A percentile compares a stretch with the other conserved stretches of the same genome.
phyloP scores from a whole-genome alignment of 1,140 invertebrate genomes.

The Danaus plexippus region DNA sequence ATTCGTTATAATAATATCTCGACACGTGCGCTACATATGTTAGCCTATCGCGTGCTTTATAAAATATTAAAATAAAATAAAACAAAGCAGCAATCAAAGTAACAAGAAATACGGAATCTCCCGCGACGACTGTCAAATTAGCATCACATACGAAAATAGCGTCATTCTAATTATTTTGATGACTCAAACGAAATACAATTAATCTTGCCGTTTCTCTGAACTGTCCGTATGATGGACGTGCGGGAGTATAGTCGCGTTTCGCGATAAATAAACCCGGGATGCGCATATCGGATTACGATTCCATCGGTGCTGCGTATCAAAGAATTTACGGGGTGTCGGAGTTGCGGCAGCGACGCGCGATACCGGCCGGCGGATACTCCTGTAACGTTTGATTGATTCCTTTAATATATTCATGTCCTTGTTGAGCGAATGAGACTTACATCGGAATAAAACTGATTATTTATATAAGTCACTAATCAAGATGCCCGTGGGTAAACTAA shows the following conservation, averaged over 20 bases:
- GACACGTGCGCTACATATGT: constrained; percentile 8
- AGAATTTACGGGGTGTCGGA: constrained; percentile 50
- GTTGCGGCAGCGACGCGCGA: constrained; percentile 40
- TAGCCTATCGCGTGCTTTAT: constrained; percentile 3
- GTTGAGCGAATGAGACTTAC: too few species aligned
- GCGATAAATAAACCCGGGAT: constrained; percentile 65
- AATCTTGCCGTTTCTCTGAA: constrained; percentile 70
- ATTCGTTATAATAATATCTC: too few species aligned
- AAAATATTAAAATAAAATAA: constrained; percentile 42
- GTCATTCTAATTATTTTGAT: constrained; percentile 72
- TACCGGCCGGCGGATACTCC: constrained; percentile 27
- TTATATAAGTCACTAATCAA: too few species aligned
- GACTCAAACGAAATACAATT: constrained; percentile 71
- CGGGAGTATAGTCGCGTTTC: constrained; percentile 67
- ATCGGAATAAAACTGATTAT: too few species aligned
- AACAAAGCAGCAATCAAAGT: constrained; percentile 58
- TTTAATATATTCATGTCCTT: too few species aligned
- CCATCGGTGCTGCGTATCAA: constrained; percentile 67
- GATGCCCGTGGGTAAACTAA: too few species aligned
- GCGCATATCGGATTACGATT: constrained; percentile 69
- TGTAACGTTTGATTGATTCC: constrained; percentile 6
- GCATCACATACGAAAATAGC: constrained; percentile 69
- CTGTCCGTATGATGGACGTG: constrained; percentile 67
- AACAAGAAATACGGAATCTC: constrained; percentile 63
- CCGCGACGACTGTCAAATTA: constrained; percentile 71